A percentile compares a stretch with the other conserved stretches of the same genome.
Evolutionary conservation across 1,140 invertebrate species (phyloP).

Genomic region (Aphis gossypii): DNA sequence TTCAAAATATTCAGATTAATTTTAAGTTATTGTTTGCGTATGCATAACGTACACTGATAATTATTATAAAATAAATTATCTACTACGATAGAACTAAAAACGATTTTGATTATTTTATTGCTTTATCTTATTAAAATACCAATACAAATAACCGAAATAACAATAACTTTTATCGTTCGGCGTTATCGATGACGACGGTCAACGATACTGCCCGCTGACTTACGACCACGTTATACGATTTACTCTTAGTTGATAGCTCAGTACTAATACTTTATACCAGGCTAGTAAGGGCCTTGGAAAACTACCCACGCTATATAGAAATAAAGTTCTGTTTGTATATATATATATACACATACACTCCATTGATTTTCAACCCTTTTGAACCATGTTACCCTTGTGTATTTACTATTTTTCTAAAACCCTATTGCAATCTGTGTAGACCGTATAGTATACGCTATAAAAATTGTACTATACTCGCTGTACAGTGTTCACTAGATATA

Average conservation of each 20-base stretch:
- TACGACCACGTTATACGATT: neutral
- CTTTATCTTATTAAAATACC: neutral
- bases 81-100: neutral
- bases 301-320: neutral
- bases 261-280: neutral
- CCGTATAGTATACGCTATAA: neutral
- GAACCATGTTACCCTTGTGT: neutral
- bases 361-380: neutral
- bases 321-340: neutral
- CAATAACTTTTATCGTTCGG: neutral
- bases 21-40: neutral
- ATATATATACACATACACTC: neutral
- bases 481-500: too few relatives aligned
- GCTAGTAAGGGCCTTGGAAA: neutral
- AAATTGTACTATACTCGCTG: neutral
- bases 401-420: conserved; percentile 3
- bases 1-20: neutral
- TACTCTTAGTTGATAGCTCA: neutral
- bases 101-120: neutral
- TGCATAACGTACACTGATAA: neutral
- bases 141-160: neutral
- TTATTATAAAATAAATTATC: neutral
- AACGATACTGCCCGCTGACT: neutral
- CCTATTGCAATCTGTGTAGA: neutral
- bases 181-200: neutral